phyloP scores from a whole-genome alignment of 2,888 invertebrate genomes.

The Seira musarum region DNA sequence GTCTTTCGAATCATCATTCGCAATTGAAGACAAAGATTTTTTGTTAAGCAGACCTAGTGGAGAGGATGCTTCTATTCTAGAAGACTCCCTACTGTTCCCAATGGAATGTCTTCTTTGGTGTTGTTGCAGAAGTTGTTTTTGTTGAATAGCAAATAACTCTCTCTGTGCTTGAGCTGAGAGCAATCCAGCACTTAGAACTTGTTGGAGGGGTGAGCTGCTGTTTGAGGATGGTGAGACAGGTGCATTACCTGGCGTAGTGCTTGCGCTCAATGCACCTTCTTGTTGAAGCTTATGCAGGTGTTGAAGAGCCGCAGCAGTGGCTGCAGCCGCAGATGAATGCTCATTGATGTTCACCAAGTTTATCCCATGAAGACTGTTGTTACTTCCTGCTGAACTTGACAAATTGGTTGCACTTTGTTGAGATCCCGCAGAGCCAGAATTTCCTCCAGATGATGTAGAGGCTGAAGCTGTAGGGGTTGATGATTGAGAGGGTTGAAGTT shows the following conservation, averaged over 20 bases:
- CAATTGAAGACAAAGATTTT: slow-evolving; percentile 44
- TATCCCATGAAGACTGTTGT: slow-evolving; percentile 44
- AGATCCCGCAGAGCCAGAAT: slow-evolving; percentile 36
- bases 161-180: slow-evolving; percentile 60
- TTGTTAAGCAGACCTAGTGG: slow-evolving; percentile 51
- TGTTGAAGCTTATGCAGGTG: slow-evolving; percentile 56
- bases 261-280: slow-evolving; percentile 45
- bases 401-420: slow-evolving; percentile 52
- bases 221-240: slow-evolving; percentile 56
- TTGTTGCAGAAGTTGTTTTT: slow-evolving; percentile 52
- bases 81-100: slow-evolving; percentile 40
- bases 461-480: slow-evolving; percentile 29
- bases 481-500: slow-evolving; percentile 45
- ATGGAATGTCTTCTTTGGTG: slow-evolving; percentile 38
- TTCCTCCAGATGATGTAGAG: slow-evolving; percentile 51
- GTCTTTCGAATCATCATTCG: slow-evolving; percentile 14
- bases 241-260: slow-evolving; percentile 32
- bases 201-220: slow-evolving; percentile 62
- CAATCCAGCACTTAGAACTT: slow-evolving; percentile 57
- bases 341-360: slow-evolving; percentile 53
- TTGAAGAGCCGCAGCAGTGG: slow-evolving; percentile 51
- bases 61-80: slow-evolving; percentile 38
- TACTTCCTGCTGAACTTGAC: slow-evolving; percentile 45
- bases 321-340: slow-evolving; percentile 43
- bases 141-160: slow-evolving; percentile 64